Evolutionary conservation across 1,140 invertebrate species (phyloP).

Genomic region (Arctopsyche grandis): DNA sequence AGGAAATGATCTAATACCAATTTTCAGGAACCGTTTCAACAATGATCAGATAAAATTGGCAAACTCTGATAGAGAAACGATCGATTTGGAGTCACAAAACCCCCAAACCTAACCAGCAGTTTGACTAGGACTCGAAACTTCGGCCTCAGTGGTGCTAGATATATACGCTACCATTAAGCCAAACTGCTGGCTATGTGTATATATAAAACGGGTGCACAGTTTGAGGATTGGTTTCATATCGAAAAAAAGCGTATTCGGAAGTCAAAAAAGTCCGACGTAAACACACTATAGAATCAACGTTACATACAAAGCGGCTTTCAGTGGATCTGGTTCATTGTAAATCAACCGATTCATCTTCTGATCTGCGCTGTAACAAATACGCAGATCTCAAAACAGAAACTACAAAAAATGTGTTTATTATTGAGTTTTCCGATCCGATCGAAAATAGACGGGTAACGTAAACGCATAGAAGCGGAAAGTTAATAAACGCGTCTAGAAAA

Average conservation of each 20-base stretch:
- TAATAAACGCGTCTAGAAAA: conserved; percentile 8
- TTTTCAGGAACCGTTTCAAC: too few species aligned
- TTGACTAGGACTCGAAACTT: too few species aligned
- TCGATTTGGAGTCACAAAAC: too few species aligned
- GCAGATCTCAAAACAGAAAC: conserved; percentile 1
- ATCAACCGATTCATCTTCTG: conserved; percentile 20
- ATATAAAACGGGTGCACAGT: neutral
- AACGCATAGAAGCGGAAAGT: conserved; percentile 2
- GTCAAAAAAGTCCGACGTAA: conserved; percentile 27
- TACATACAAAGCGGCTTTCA: conserved; percentile 31
- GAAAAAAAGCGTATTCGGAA: neutral
- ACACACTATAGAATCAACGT: conserved; percentile 21
- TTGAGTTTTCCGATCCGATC: neutral
- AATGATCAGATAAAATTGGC: too few species aligned
- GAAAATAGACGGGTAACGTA: neutral
- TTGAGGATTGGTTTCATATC: neutral
- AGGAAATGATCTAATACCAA: too few species aligned
- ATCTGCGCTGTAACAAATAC: conserved; percentile 9
- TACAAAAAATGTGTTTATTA: conserved; percentile 2
- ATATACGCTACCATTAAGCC: too few species aligned
- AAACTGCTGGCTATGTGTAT: too few species aligned
- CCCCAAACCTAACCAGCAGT: too few species aligned
- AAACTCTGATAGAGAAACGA: too few species aligned
- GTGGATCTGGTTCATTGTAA: conserved; percentile 15
- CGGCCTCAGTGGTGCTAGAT: too few species aligned